phyloP scores from a whole-genome alignment of 2,888 invertebrate species.

The Pycnomerus fuliginosus region DNA sequence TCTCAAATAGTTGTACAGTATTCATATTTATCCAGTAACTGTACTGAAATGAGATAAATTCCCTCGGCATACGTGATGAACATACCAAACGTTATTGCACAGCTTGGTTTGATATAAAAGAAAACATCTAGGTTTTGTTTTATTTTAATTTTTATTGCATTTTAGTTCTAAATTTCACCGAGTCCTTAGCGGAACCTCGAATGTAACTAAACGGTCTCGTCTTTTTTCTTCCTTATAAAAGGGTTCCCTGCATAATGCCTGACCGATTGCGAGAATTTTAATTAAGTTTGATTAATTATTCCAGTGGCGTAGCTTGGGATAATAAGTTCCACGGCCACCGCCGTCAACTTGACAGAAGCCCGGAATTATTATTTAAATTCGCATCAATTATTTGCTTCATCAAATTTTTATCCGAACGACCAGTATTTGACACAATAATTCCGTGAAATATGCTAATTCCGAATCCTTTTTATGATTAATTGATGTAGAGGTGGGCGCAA shows the following conservation, averaged over 20 bases:
- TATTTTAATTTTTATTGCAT: not conserved
- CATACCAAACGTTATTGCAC: conserved; percentile 20
- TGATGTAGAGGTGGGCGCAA: no score
- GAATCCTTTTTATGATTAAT: no score
- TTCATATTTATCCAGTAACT: conserved; percentile 18
- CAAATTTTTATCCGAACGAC: conserved; percentile 13
- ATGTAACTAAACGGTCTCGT: no score
- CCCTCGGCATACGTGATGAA: conserved; percentile 18
- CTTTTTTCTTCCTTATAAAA: not conserved
- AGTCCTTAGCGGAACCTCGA: no score
- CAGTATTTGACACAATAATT: conserved; percentile 12
- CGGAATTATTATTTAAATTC: conserved; percentile 16
- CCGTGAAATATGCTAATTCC: conserved; percentile 6
- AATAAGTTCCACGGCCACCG: conserved; percentile 16
- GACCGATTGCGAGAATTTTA: conserved; percentile 18
- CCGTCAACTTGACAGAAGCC: conserved; percentile 13
- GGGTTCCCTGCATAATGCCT: no score
- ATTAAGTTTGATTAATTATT: conserved; percentile 20
- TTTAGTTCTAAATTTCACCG: no score
- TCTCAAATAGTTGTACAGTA: conserved; percentile 8
- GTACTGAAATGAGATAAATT: conserved; percentile 24
- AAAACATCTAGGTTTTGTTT: conserved; percentile 5
- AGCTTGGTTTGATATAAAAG: conserved; percentile 16
- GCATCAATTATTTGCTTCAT: conserved; percentile 16
- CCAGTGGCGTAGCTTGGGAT: conserved; percentile 15